Base-by-base conservation (phyloP, 2,888 invertebrate species). In the Agriopis leucophaearia region DNA sequence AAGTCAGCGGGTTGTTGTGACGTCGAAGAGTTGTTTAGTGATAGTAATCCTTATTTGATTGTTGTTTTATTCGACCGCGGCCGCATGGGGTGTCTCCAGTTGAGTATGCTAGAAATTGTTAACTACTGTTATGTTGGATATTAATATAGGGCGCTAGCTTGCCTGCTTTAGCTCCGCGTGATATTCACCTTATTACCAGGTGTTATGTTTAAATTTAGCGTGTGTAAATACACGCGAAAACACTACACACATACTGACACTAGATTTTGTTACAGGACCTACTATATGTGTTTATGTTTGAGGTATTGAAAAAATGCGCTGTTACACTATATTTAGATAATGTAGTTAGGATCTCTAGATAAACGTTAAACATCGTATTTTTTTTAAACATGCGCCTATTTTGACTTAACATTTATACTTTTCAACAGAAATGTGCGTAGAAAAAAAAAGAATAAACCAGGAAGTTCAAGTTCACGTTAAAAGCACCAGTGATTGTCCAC, bases 401-500 rank as follows among this genome's bases (percentile, higher is more conserved):
- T n/a, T n/a, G n/a, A 45, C 27, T 42, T 13, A 42, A 54, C 0
- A 12, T 18, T 8, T 35, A 44, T 36, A 42, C 47, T 38, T 40
- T 51, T n/a, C 35, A 36, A 40, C 38, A 64, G 16, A 40, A 52
- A 51, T 51, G 36, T 58, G 52, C n/a, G 48, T 44, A 16, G 40
- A 55, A 56, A 61, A 35, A n/a, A 62, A 51, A 18, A 42, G 42
- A 47, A 56, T 51, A 55, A 45, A 47, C 38, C n/a, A 51, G 42
- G 40, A 63, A 70, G 52, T 62, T 66, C 65, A 63, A 65, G 71
- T 60, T 70, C 56, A 70, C 52, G 65, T 59, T 44, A 62, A 64
- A 63, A 66, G 52, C 51, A 65, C 55, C 51, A 61, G 59, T 81
- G 81, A 84, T 85, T 84, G 87, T 87, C 88, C 86, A 79, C 80